Base-by-base conservation (phyloP, 2,797 vertebrate genomes). In the Hyperoplus immaculatus region DNA sequence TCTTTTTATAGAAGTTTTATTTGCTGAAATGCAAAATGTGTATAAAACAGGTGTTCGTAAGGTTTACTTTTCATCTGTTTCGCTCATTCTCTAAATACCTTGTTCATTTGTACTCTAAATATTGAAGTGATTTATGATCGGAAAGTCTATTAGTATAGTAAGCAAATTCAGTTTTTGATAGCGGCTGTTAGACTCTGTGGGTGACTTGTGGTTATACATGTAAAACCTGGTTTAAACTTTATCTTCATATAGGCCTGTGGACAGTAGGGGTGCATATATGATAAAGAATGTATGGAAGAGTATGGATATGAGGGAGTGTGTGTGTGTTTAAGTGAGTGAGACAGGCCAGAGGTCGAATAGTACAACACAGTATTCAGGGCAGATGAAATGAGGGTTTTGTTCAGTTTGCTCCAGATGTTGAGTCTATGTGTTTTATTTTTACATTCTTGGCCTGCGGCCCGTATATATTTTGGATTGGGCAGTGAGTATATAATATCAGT, bases 401-500 rank as follows among this genome's bases (percentile, higher is more conserved):
- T 98, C 97, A 95, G 95, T 96, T 95, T 94, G 94, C 95, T 97
- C 98, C 98, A 99, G 98, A 99, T 99, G 98, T 99, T 98, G 97
- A 97, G 97, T 96, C 97, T 98, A 97, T 96, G 96, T 97, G 95
- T 95, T 96, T 93, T 93, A 96, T 97, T 97, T 96, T 95, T 88
- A 97, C 96, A 97, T 98, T 98, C 97, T 97, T 99, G 97, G 97
- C 96, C 89, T 55, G 65, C 1, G 73, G 96, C 98, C 97, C 96
- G 95, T 98, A 97, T 99, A 97, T 99, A 98, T 99, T 98, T 99
- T 98, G 98, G 98, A 98, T 96, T 96, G 96, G 95, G 96, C 95
- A 94, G 95, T 96, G 97, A 99, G 97, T 97, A 97, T 98, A 98
- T 99, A 99, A 98, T 99, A 98, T 98, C 97, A 96, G 96, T 98